Percentiles rank a stretch among this genome's conserved stretches.
Evolutionary conservation across 2,113 vertebrate genomes (phyloP).

Genomic region (Arothron firmamentum): DNA sequence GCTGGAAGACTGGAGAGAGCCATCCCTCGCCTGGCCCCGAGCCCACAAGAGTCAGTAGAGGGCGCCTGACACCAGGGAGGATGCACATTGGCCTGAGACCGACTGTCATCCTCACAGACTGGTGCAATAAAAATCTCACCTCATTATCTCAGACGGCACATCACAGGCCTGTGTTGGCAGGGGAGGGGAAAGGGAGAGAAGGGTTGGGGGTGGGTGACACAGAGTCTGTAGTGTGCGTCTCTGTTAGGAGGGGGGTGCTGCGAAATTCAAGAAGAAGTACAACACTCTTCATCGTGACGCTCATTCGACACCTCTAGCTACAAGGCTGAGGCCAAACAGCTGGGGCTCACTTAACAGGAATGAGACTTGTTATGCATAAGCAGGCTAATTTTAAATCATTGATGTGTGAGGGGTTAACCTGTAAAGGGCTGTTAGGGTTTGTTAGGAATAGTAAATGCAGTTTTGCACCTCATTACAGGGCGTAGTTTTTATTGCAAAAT

Average conservation of each 20-base stretch:
- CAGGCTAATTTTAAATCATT: conserved; percentile 49
- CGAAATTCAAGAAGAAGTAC: conserved; percentile 36
- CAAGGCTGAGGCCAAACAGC: conserved; percentile 49
- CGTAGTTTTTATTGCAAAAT: conserved; percentile 27
- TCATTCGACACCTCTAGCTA: conserved; percentile 50
- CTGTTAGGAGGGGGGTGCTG: conserved; percentile 35
- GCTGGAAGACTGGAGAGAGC: conserved; percentile 28
- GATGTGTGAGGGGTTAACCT: conserved; percentile 57
- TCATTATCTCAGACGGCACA: conserved; percentile 78
- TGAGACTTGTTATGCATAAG: conserved; percentile 59
- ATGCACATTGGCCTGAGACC: not conserved
- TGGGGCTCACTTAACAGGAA: conserved; percentile 66
- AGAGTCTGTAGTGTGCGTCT: conserved; percentile 28
- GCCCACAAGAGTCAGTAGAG: conserved; percentile 59
- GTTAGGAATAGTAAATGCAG: conserved; percentile 60
- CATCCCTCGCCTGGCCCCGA: not conserved
- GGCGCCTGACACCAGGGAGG: conserved; percentile 59
- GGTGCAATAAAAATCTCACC: conserved; percentile 78
- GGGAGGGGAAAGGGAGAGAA: conserved; percentile 59
- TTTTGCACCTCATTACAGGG: conserved; percentile 62
- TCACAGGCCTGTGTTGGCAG: conserved; percentile 69
- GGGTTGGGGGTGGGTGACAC: conserved; percentile 36
- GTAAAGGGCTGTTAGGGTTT: conserved; percentile 55
- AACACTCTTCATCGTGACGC: conserved; percentile 44
- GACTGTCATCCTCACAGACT: conserved; percentile 51